These are phyloP conservation scores for Bombylius discolor DNA, from an alignment of 2,888 invertebrate species.

Conservation along the genomic window DNA sequence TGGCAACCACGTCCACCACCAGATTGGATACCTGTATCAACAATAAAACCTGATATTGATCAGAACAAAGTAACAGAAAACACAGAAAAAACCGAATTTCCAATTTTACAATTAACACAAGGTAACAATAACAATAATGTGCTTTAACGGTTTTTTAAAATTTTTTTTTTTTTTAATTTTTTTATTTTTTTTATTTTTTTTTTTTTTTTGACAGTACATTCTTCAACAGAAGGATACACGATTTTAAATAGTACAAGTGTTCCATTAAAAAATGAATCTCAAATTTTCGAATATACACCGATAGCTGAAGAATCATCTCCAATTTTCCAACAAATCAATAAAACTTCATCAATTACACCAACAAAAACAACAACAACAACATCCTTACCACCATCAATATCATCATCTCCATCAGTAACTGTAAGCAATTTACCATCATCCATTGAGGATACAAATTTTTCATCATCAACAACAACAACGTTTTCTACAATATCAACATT, in stretches of 20 bases:
- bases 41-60: slow-evolving; percentile 21
- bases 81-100: not conserved
- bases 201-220: not conserved
- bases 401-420: not conserved
- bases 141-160: too few species aligned
- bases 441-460: slow-evolving; percentile 2
- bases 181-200: too few species aligned
- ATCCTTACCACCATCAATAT: not conserved
- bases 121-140: not conserved
- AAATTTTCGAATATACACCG: not conserved
- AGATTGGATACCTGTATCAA: slow-evolving; percentile 31
- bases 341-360: not conserved
- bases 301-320: not conserved
- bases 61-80: slow-evolving; percentile 20
- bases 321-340: not conserved
- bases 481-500: slow-evolving; percentile 14
- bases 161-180: too few species aligned
- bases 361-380: slow-evolving; percentile 4
- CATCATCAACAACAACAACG: slow-evolving; percentile 1
- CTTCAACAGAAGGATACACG: not conserved
- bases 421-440: not conserved
- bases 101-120: not conserved
- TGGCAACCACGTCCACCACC: slow-evolving; percentile 26
- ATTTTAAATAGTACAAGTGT: not conserved
- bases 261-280: not conserved